These are phyloP conservation scores for Cosmopolites sordidus DNA, from an alignment of 2,888 invertebrate genomes.

Conservation along the genomic window DNA sequence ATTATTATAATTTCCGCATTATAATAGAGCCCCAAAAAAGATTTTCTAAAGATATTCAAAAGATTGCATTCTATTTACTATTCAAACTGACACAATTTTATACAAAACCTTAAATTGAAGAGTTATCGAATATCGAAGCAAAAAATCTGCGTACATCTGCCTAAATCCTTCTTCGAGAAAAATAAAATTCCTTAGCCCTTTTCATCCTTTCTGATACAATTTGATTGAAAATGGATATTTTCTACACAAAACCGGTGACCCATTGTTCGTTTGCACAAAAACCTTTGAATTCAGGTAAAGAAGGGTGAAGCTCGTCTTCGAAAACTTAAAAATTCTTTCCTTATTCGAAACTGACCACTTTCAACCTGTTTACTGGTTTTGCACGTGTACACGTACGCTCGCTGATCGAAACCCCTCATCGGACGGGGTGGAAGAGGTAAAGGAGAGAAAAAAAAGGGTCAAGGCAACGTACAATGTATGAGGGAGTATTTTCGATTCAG, in stretches of 20 bases:
- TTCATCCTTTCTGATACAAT: slow-evolving; percentile 17
- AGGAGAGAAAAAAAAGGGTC: slow-evolving; percentile 29
- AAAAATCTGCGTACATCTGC: slow-evolving; percentile 12
- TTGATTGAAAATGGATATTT: slow-evolving; percentile 18
- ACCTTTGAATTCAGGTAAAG: slow-evolving; percentile 18
- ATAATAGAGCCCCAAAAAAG: too few species aligned
- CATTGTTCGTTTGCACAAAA: slow-evolving; percentile 23
- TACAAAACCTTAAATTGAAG: too few species aligned
- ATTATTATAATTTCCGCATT: too few species aligned
- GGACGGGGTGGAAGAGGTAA: not conserved
- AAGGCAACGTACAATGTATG: slow-evolving; percentile 27
- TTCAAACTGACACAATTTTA: too few species aligned
- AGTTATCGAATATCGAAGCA: not conserved
- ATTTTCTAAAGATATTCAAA: too few species aligned
- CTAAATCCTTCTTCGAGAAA: slow-evolving; percentile 15
- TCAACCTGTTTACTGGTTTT: slow-evolving; percentile 27
- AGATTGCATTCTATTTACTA: too few species aligned
- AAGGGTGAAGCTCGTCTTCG: too few species aligned
- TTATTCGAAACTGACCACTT: slow-evolving; percentile 30
- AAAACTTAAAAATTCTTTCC: too few species aligned
- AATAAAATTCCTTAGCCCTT: slow-evolving; percentile 20
- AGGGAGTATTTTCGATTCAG: slow-evolving; percentile 34
- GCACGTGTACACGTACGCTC: slow-evolving; percentile 23
- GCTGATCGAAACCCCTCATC: too few species aligned
- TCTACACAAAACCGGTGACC: slow-evolving; percentile 17